Evolutionary conservation across 2,113 vertebrate species (phyloP), one percentile per base, ranked within the genome.

Genomic region (Columba livia): DNA sequence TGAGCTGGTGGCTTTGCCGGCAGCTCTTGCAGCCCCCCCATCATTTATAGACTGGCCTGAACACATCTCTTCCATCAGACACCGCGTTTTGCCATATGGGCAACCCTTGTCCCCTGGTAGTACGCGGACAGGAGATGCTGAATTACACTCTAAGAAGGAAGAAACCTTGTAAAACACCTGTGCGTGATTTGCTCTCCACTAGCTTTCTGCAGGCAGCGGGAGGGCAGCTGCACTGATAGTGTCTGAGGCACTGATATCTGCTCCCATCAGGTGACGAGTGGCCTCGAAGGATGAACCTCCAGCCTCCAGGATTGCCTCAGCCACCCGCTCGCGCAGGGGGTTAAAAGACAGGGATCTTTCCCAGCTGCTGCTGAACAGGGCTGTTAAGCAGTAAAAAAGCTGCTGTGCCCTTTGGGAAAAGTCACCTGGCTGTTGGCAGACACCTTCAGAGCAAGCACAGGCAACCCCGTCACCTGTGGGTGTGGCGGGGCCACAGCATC

Each of bases 241-340:
- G 0, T 4, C 26, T 57, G 61, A 70, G 71, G 42, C 15, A 36
- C 13, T 2, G 3, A 18, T n/a, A 40, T 15, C 40, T 70, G 42
- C 23, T 64, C 9, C 48, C 34, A 11, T 17, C 8, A 10, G 13
- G 34, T 61, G 34, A 44, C 1, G 2, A 36, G 17, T 7, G 31
- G 34, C 40, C 40, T 24, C 24, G 56, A 62, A 28, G 50, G 56
- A 12, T 1, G 1, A 36, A 32, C 20, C 1, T 5, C 4, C 10
- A 40, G 11, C 54, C 44, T 47, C 44, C 44, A 47, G 54, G 29
- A 26, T 54, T 42, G 48, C 15, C 18, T 25, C 47, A 31, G 12
- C 19, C 36, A 13, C 34, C 19, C 3, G 29, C 14, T n/a, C 20
- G 15, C 1, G 1, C 12, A 1, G 4, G 4, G 15, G 23, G 6